Evolutionary conservation across 2,797 vertebrate genomes (phyloP).

Genomic region (Pogoniulus pusillus): DNA sequence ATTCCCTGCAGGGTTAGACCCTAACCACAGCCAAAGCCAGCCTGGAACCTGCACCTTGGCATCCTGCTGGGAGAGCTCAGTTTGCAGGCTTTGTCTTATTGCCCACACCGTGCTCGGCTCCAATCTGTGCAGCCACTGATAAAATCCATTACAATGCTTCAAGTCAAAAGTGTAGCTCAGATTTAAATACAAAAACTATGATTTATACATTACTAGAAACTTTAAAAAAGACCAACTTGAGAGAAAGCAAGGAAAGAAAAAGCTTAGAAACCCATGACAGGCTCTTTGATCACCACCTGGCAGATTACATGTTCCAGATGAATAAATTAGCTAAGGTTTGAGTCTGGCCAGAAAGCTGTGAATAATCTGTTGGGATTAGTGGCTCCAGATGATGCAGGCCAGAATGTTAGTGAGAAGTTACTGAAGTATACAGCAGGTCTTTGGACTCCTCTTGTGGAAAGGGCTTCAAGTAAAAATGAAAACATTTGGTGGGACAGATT

Average conservation of each 20-base stretch:
- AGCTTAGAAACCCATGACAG: slow-evolving; percentile 70
- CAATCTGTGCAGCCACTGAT: slow-evolving; percentile 14
- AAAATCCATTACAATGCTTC: slow-evolving; percentile 66
- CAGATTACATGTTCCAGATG: slow-evolving; percentile 38
- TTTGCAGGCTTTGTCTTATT: not conserved
- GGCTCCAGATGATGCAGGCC: slow-evolving; percentile 4
- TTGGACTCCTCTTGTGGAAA: slow-evolving; percentile 62
- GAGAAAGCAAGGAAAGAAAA: slow-evolving; percentile 55
- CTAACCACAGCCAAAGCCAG: not conserved
- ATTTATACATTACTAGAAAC: slow-evolving; percentile 78
- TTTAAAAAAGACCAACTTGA: slow-evolving; percentile 72
- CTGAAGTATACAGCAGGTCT: slow-evolving; percentile 50
- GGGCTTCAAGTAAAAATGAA: slow-evolving; percentile 58
- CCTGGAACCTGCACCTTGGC: not conserved
- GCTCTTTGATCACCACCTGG: slow-evolving; percentile 34
- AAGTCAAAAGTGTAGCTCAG: slow-evolving; percentile 68
- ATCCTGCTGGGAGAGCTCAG: not conserved
- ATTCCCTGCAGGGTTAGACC: not conserved
- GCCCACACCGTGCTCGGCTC: not conserved
- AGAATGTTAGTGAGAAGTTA: slow-evolving; percentile 35
- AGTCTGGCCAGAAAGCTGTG: slow-evolving; percentile 48
- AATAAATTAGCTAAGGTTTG: slow-evolving; percentile 54
- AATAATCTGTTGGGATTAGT: slow-evolving; percentile 33
- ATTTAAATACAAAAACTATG: slow-evolving; percentile 82
- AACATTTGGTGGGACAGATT: slow-evolving; percentile 15